Conservation (phyloP, 2,888 invertebrate genomes). For the Tromatobia lineatoria region DNA sequence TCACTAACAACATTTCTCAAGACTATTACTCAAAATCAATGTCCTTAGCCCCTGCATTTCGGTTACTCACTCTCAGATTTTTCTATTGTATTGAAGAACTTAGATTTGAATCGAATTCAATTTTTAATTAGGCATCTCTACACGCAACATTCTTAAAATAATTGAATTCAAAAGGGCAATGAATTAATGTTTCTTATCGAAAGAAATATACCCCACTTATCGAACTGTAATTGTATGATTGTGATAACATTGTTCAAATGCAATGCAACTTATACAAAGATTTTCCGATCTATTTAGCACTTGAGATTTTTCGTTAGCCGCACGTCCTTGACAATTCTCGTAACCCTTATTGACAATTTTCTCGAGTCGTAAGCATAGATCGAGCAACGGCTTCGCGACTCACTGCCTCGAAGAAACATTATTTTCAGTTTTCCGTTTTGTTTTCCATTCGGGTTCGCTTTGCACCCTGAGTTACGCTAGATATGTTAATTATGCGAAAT, state of each 20-base stretch:
- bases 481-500: conserved; percentile 56
- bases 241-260: neutral
- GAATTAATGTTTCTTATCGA: neutral
- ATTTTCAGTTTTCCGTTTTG: neutral
- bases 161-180: neutral
- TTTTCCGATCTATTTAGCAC: neutral
- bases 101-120: too few relatives aligned
- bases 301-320: neutral
- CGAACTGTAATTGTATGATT: too few relatives aligned
- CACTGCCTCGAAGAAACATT: conserved; percentile 7
- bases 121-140: too few relatives aligned
- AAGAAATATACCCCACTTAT: too few relatives aligned
- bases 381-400: conserved; percentile 19
- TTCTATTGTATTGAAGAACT: too few relatives aligned
- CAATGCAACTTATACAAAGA: neutral
- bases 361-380: neutral
- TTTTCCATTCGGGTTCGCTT: conserved; percentile 20
- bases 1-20: too few relatives aligned
- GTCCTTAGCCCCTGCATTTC: too few relatives aligned
- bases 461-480: conserved; percentile 35
- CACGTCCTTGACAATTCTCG: conserved; percentile 22
- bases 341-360: neutral
- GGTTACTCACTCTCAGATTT: too few relatives aligned
- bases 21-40: too few relatives aligned
- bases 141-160: neutral